Base-by-base conservation (phyloP, 2,888 invertebrate genomes). In the Mermis nigrescens region DNA sequence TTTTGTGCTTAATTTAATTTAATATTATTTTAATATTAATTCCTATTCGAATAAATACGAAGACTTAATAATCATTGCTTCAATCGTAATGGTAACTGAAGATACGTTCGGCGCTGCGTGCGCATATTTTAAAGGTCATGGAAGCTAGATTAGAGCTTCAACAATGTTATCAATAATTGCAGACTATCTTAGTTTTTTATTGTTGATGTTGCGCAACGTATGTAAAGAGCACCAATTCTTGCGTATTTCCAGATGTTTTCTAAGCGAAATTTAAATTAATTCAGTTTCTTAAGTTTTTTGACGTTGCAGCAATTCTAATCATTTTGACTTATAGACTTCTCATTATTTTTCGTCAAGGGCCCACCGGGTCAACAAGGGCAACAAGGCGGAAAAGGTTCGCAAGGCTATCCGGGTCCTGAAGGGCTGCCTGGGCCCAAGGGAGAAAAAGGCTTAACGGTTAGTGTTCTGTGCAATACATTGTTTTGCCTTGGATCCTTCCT, bases 361-460 rank as follows among this genome's bases (percentile, higher is more conserved):
- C 65, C 78, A 27, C 76, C 82, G 38, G 89, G 89, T 46, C 76
- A 79, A 2, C 76, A 80, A 57, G 89, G 89, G 7, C 80, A 80
- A 0, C 68, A 68, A 46, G 76, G 76, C 38, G 65, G 67, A 24
- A 81, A 80, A 73, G 88, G 89, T 62, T 79, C 81, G 63, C 80
- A 80, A 46, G 89, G 89, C 51, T 87, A 84, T 71, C 82, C 83
- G 29, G 89, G 89, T 28, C 78, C 80, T 27, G 87, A 87, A 77
- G 89, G 89, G 48, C 80, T 84, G n/a, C 79, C 83, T 64, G 89
- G 89, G 19, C 80, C 86, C 1, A 89, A 88, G 75, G 90, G 90
- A 53, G 82, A 83, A 65, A 89, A 88, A 75, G 91, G 90, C 62
- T 86, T 86, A 68, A 79, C 83, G 48, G 51, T 48, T n/a, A 48